These are phyloP conservation scores for Apamea sordens DNA, from an alignment of 2,888 invertebrate genomes.

Conservation along the genomic window DNA sequence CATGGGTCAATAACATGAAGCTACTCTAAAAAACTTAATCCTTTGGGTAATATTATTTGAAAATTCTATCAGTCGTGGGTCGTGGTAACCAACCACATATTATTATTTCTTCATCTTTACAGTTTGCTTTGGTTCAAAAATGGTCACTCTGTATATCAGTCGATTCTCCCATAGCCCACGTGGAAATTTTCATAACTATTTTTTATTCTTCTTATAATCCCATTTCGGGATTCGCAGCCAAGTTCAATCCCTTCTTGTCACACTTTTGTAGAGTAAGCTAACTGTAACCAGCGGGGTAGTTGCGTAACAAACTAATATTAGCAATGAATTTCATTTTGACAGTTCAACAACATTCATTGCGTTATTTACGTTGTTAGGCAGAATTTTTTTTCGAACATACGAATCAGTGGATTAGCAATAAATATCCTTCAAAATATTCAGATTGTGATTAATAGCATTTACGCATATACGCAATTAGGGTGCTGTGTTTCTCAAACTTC, in stretches of 20 bases:
- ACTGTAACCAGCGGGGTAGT: neutral
- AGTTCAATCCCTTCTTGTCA: neutral
- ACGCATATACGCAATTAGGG: too few species aligned
- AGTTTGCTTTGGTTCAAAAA: neutral
- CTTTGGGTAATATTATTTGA: conserved; percentile 3
- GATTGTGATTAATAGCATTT: neutral
- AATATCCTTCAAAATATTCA: neutral
- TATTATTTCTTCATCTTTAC: neutral
- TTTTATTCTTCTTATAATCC: neutral
- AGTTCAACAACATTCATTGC: neutral
- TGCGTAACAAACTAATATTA: neutral
- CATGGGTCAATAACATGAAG: conserved; percentile 36
- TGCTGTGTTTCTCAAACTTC: neutral
- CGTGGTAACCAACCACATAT: neutral
- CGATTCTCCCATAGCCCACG: neutral
- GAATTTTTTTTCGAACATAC: neutral
- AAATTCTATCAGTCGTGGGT: neutral
- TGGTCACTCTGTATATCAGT: neutral
- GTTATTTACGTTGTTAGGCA: neutral
- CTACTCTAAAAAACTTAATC: neutral
- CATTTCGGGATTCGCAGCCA: neutral
- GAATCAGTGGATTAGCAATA: neutral
- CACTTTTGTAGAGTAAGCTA: neutral
- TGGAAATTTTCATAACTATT: neutral
- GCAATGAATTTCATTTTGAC: neutral